phyloP scores from a whole-genome alignment of 1,140 invertebrate genomes.

The Aethina tumida region DNA sequence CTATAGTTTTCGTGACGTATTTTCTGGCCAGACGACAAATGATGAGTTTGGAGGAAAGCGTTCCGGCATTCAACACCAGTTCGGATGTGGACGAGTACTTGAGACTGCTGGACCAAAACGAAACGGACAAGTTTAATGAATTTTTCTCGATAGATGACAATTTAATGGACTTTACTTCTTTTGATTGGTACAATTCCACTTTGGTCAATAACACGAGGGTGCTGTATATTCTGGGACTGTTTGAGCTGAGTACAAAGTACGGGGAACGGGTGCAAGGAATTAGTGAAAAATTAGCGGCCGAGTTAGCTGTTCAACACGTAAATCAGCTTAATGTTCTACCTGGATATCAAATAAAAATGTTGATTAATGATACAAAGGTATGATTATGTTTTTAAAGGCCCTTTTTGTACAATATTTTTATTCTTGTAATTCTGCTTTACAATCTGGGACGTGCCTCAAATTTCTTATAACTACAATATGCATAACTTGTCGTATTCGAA shows the following conservation, averaged over 20 bases:
- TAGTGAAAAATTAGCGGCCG: constrained; percentile 64
- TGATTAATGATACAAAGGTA: constrained; percentile 77
- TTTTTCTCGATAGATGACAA: constrained; percentile 2
- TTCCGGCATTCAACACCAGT: constrained; percentile 5
- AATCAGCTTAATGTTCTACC: constrained; percentile 57
- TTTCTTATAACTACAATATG: no score
- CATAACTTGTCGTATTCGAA: no score
- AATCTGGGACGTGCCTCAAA: neutral
- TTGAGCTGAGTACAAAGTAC: constrained; percentile 56
- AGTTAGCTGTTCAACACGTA: constrained; percentile 61
- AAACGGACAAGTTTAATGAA: constrained; percentile 1
- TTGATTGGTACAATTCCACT: constrained; percentile 1
- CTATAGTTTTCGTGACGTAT: constrained; percentile 8
- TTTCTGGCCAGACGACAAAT: no score
- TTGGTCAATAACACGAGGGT: constrained; percentile 9
- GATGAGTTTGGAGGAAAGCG: neutral
- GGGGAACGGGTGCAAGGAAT: constrained; percentile 53
- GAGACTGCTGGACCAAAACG: neutral
- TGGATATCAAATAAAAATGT: constrained; percentile 58
- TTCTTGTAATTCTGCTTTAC: neutral
- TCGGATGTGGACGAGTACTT: constrained; percentile 4
- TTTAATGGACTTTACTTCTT: constrained; percentile 7
- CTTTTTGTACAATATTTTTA: neutral
- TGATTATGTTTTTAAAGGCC: constrained; percentile 14
- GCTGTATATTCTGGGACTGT: constrained; percentile 59